Base-by-base conservation (phyloP, 2,113 vertebrate genomes). In the Aegithalos caudatus region DNA sequence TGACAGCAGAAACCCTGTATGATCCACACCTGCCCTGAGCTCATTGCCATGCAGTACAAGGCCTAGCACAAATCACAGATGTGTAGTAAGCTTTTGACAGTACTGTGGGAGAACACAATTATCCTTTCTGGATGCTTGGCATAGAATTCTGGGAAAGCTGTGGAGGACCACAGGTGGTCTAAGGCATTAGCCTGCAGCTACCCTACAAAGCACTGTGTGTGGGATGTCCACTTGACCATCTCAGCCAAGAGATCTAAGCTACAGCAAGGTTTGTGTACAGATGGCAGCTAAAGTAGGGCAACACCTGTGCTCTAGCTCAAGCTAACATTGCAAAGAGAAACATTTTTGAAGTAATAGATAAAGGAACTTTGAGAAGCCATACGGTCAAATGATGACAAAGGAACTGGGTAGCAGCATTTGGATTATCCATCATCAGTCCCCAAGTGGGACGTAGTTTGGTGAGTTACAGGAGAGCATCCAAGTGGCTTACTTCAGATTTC, bases 261-360 rank as follows among this genome's bases (percentile, higher is more conserved):
- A 57, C 54, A 86, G 51, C 45, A 94, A 28, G 44, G 47, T 16
- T 94, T 83, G 15, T 66, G 35, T 60, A 44, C 92, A 94, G 93
- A 90, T 78, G 81, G 93, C 60, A 73, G 76, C 64, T 73, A 37
- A 95, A 90, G 82, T 92, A 96, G 93, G 95, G 81, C 74, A 95
- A 73, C 92, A 95, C 90, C 85, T 88, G 93, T 78, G 79, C 86
- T 92, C 71, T 77, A 86, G 65, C 78, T 89, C 47, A 89, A 78
- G 70, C 62, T 66, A 87, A 88, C 84, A 47, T 2, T 80, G 62
- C 38, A 66, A 69, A 88, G 60, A 87, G n/a, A 76, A 95, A 83
- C 50, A 22, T 14, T 82, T 77, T 20, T 47, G 66, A 91, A 72
- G 45, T 47, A 80, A 77, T 5, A 81, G 61, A 74, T 71, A 54